Base-by-base conservation (phyloP, 2,113 vertebrate species). In the Rhegmatorhina hoffmannsi region DNA sequence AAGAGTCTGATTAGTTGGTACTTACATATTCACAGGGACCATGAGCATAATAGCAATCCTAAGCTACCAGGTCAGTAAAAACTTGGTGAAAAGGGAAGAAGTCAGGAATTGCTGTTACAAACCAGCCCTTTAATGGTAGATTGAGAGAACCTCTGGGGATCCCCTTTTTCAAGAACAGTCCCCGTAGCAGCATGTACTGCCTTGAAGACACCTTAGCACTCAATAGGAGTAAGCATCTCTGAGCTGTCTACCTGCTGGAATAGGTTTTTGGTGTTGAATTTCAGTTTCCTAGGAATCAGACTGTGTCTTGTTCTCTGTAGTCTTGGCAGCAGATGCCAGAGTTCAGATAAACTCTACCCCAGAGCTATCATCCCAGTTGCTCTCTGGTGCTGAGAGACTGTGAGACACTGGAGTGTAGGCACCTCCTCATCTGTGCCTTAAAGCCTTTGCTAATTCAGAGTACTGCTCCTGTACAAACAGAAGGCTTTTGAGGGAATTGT, bases 191-290 rank as follows among this genome's bases (percentile, higher is more conserved):
- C 3, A 0, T 63, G 17, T 89, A 14, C 79, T 79, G 21, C 40
- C 12, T 5, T 49, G 53, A 76, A 78, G 46, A 84, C 43, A 78
- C 44, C 63, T 69, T 95, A 90, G 55, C 21, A 64, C n/a, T 60
- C 73, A 62, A 63, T 28, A 83, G 62, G 8, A 3, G 17, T 74
- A 66, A 86, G 46, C 47, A 44, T 58, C 82, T 88, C 36, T 29
- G 69, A 90, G 64, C 52, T 90, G 63, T 67, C 46, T 94, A 66
- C 84, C 72, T 89, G 67, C 59, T 78, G 74, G 59, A 77, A 13
- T 90, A 74, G 75, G 38, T 70, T 85, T 70, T 72, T 93, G 82
- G 92, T 94, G 75, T 97, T 92, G 88, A 59, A 79, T 96, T 96
- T 80, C 92, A 56, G 85, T 96, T 88, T 94, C 94, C 90, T 95